Base-by-base conservation (phyloP, 30 jellyfish, hydroid and myxozoan species). In the Turritopsis rubra region DNA sequence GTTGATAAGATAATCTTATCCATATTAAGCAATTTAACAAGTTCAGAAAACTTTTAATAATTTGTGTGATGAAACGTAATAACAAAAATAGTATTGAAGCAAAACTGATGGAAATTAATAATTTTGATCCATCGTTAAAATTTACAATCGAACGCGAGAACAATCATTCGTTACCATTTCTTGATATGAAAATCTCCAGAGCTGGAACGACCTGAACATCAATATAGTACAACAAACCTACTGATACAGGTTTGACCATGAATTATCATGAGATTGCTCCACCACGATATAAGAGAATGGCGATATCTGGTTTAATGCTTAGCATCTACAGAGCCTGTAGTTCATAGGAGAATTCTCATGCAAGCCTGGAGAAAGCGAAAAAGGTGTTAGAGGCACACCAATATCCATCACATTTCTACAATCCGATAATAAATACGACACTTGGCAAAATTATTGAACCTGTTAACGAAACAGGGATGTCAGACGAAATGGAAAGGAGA, bases 231-330 rank as follows among this genome's bases (percentile, higher is more conserved):
- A 21, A 79, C 5, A 66, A 82, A 53, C 87, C 87, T 23, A 82
- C 89, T 16, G 89, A 82, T 31, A 82, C 89, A 17, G 81, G 89
- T 23, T 52, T 72, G 21, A 70, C 87, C 9, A 66, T 31, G 86
- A 82, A 82, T 30, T 82, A 23, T 73, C 86, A 82, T 27, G 85
- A 77, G 19, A 77, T 71, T 16, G 75, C 89, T 9, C 87, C 89
- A 21, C 25, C 17, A 29, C 21, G 76, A 41, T 68, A 82, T 72
- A 60, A 81, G 0, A 18, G 87, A 53, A 52, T 85, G 22, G 87
- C 66, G 28, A 86, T 82, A 8, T 70, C 86, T 20, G 89, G 74
- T 19, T 82, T 70, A 31, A 76, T 66, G 8, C 89, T 0, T 71
- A 18, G 73, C 20, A 72, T 65, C 8, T 82, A 66, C 75, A 23